Evolutionary conservation across 2,888 invertebrate genomes (phyloP), one percentile per base, ranked within the genome.

Genomic region (Pheosia tremula): DNA sequence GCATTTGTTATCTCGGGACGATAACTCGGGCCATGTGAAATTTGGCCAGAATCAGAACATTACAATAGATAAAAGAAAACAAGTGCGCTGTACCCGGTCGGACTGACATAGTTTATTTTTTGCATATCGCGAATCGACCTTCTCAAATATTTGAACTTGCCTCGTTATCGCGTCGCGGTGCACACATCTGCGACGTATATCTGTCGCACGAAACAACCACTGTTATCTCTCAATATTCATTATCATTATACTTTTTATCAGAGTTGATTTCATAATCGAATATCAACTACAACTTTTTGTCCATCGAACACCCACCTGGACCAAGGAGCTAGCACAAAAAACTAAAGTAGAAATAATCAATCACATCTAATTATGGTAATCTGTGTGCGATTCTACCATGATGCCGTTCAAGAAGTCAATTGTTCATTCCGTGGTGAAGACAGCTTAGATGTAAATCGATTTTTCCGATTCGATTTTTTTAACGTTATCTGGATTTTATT

Each of bases 101-200:
- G 68, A 86, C 82, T 85, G 84, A 83, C 83, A 86, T 78, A 83
- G 71, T 80, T 83, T 80, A 77, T 74, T 82, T 79, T 81, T 77
- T 67, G 69, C 74, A 67, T 78, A 81, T 84, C 82, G 78, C 79
- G 71, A 71, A 80, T 77, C 83, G 85, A 87, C 86, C 88, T 88
- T 85, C 84, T 79, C 78, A 78, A 84, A 84, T 87, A 85, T 87
- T 87, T 89, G 84, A 85, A 85, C 85, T 87, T 85, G 81, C 70
- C 76, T 81, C 67, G 63, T 77, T 82, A 81, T 83, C 82, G 74
- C 72, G 74, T 66, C 68, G 69, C 64, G 67, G 63, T 65, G 58
- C 63, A 73, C 63, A 73, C 69, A 79, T 81, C 73, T 74, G 69
- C 58, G 64, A 69, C 67, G 57, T 68, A 78, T 82, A 83, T 81